Conservation (phyloP, 2,888 invertebrate genomes). For the Papilio protenor region DNA sequence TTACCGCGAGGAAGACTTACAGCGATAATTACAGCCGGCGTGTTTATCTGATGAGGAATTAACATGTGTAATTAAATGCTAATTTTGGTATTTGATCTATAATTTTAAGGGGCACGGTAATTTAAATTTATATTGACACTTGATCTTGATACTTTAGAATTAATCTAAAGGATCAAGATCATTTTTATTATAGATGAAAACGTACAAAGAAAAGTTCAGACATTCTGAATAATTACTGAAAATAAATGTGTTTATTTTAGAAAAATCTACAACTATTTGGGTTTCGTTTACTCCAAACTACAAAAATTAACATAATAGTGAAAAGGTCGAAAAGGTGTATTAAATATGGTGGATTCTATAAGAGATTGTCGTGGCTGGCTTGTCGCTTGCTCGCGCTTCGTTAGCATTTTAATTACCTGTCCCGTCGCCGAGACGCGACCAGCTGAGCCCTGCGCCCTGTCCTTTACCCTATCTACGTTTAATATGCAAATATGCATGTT, state of each 20-base stretch:
- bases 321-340: slow-evolving; percentile 7
- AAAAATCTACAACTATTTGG: background rate
- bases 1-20: slow-evolving; percentile 33
- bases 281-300: background rate
- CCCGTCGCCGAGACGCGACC: slow-evolving; percentile 44
- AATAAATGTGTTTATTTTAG: too few species aligned
- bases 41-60: slow-evolving; percentile 25
- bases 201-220: background rate
- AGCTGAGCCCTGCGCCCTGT: slow-evolving; percentile 47
- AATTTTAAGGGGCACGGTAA: slow-evolving; percentile 1
- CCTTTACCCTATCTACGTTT: slow-evolving; percentile 42
- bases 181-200: background rate
- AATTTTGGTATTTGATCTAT: slow-evolving; percentile 19
- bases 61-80: slow-evolving; percentile 15
- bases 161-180: background rate
- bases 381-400: slow-evolving; percentile 58
- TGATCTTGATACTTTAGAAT: background rate
- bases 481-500: slow-evolving; percentile 61
- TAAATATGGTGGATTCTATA: slow-evolving; percentile 20
- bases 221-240: too few species aligned
- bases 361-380: slow-evolving; percentile 48
- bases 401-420: slow-evolving; percentile 81
- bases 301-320: background rate
- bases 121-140: slow-evolving; percentile 4
- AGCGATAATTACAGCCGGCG: slow-evolving; percentile 27